Base-by-base conservation (phyloP, 2,797 vertebrate genomes). In the Tinamus major region DNA sequence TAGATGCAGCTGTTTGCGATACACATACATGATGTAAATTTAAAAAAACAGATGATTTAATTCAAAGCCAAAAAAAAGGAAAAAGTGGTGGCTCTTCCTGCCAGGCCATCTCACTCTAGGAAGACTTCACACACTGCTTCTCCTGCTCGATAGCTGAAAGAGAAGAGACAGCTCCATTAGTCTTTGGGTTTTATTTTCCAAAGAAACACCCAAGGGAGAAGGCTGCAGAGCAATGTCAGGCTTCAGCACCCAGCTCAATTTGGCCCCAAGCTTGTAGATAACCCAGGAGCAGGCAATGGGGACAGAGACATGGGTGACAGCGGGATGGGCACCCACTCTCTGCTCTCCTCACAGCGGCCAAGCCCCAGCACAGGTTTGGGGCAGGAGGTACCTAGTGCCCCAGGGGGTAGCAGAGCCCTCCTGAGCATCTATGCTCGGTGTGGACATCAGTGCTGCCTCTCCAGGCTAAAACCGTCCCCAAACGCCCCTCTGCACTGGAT, bases 141-240 rank as follows among this genome's bases (percentile, higher is more conserved):
- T 97, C 96, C 92, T 97, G 97, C 61, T 97, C 95, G 16, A 96
- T 97, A 56, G 95, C 97, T 97, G 95, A 27, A 95, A 95, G 58
- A 81, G 51, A 97, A 92, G 18, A 89, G 41, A 84, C 53, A 31
- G 48, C n/a, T 68, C 76, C 41, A 24, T 96, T 92, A 96, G 59
- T 56, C 27, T n/a, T 9, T 2, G 5, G 9, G 2, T 7, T 63
- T 58, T n/a, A 2, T 7, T 63, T 62, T 35, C 33, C 37, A 35
- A 35, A 35, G n/a, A 13, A 72, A 48, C 42, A 58, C 0, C 1
- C 18, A 17, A 13, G 2, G 44, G 85, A 82, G 23, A 63, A 59
- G 65, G 46, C 3, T 74, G 31, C 37, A 31, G 75, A 77, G 53
- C 21, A 49, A 37, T 4, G 23, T 11, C 7, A 18, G 39, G 44